Conservation (phyloP, 2,888 invertebrate species). For the Ellobium chinense region DNA sequence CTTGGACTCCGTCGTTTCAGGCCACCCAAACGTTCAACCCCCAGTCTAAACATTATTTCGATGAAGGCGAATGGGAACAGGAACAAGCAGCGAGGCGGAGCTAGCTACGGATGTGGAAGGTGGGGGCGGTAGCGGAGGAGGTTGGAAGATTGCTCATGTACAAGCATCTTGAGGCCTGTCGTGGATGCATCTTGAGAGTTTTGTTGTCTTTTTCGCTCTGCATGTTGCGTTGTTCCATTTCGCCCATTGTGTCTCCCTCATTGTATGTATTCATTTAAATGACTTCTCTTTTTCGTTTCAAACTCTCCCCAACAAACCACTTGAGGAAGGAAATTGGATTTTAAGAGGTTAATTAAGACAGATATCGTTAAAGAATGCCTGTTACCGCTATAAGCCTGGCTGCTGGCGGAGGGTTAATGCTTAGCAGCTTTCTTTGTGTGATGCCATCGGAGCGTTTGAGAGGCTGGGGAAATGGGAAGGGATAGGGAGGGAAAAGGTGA, state of each 20-base stretch:
- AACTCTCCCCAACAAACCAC: not conserved
- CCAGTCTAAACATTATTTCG: too few relatives aligned
- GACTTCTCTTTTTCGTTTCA: not conserved
- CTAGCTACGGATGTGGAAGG: not conserved
- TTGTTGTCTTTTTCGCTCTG: not conserved
- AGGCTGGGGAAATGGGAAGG: too few relatives aligned
- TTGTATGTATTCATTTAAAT: not conserved
- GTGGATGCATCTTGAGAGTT: too few relatives aligned
- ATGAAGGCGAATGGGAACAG: too few relatives aligned
- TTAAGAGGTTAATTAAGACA: slow-evolving; percentile 26
- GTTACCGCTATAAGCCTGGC: not conserved
- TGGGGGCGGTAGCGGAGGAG: not conserved
- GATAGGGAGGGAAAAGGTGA: not conserved
- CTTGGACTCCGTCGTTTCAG: too few relatives aligned
- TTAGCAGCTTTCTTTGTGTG: not conserved
- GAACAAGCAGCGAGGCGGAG: too few relatives aligned
- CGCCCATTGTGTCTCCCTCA: not conserved
- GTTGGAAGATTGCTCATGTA: too few relatives aligned
- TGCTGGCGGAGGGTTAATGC: not conserved
- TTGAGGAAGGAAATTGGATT: slow-evolving; percentile 26
- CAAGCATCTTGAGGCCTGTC: not conserved
- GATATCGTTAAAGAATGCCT: slow-evolving; percentile 16
- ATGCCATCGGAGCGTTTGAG: too few relatives aligned
- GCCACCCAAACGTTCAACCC: too few relatives aligned
- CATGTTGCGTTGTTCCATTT: not conserved